Conservation (phyloP, 1,140 invertebrate genomes). For the Brachionus paranguensis region DNA sequence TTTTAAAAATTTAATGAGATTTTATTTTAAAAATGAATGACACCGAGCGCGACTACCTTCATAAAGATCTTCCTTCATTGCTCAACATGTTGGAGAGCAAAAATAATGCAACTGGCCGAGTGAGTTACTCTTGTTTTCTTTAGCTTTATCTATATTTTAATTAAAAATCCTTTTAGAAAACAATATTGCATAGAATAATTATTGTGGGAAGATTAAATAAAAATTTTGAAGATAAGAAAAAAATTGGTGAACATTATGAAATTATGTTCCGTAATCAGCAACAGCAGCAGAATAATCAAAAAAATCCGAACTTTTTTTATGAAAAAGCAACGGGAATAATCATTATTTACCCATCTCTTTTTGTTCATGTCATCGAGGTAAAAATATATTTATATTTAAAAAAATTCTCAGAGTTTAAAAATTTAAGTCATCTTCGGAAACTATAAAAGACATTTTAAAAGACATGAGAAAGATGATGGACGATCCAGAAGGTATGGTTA, state of each 20-base stretch:
- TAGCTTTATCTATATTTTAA: background rate
- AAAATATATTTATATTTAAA: background rate
- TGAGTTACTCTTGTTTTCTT: background rate
- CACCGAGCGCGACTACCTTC: background rate
- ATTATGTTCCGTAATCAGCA: constrained; percentile 34
- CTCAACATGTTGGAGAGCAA: constrained; percentile 26
- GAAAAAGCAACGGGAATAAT: constrained; percentile 34
- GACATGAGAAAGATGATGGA: background rate
- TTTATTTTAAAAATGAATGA: background rate
- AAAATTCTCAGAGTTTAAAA: background rate
- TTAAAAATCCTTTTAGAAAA: background rate
- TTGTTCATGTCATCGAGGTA: constrained; percentile 31
- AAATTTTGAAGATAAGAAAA: constrained; percentile 14
- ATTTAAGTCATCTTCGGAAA: constrained; percentile 19
- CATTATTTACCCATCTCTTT: constrained; percentile 26
- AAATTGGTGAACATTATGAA: constrained; percentile 36
- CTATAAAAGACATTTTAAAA: constrained; percentile 18
- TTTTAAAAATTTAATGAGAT: background rate
- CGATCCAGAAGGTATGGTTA: constrained; percentile 1
- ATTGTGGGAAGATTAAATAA: constrained; percentile 17
- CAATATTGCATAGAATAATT: constrained; percentile 29
- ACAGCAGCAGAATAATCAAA: constrained; percentile 5
- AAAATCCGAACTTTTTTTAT: background rate
- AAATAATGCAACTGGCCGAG: constrained; percentile 7
- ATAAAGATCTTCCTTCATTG: background rate